Evolutionary conservation across 2,888 invertebrate species (phyloP).

Genomic region (Drosophila algonquin): DNA sequence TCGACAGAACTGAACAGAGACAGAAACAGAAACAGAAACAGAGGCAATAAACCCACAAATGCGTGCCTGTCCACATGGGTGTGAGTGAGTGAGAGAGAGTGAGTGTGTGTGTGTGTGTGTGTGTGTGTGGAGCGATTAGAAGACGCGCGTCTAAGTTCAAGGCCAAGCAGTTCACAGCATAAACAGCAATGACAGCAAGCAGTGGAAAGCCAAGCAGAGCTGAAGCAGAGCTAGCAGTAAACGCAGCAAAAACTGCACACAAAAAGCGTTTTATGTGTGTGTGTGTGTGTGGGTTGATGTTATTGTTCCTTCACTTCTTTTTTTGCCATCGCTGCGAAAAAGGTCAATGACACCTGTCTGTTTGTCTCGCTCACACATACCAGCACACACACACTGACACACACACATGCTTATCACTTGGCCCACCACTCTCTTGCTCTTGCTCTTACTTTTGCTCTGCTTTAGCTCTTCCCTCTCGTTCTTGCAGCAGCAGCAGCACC

Average conservation of each 20-base stretch:
- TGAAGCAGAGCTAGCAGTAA: constrained; percentile 33
- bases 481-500: constrained; percentile 18
- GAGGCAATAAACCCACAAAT: constrained; percentile 23
- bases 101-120: background rate
- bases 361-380: constrained; percentile 71
- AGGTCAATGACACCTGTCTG: constrained; percentile 78
- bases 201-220: constrained; percentile 6
- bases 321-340: constrained; percentile 69
- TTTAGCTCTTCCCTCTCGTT: constrained; percentile 38
- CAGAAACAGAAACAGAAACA: too few relatives aligned
- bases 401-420: constrained; percentile 44
- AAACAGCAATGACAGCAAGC: constrained; percentile 41
- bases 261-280: constrained; percentile 24
- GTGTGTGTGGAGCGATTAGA: constrained; percentile 59
- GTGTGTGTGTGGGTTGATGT: constrained; percentile 15
- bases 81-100: constrained; percentile 1
- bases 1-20: background rate
- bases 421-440: constrained; percentile 55
- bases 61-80: constrained; percentile 34
- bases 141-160: constrained; percentile 72
- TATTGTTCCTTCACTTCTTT: constrained; percentile 4
- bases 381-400: constrained; percentile 18
- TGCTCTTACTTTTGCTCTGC: constrained; percentile 40
- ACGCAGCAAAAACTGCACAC: constrained; percentile 60
- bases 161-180: constrained; percentile 66